Base-by-base conservation (phyloP, 2,888 invertebrate genomes). In the Cataglyphis altisquamis region DNA sequence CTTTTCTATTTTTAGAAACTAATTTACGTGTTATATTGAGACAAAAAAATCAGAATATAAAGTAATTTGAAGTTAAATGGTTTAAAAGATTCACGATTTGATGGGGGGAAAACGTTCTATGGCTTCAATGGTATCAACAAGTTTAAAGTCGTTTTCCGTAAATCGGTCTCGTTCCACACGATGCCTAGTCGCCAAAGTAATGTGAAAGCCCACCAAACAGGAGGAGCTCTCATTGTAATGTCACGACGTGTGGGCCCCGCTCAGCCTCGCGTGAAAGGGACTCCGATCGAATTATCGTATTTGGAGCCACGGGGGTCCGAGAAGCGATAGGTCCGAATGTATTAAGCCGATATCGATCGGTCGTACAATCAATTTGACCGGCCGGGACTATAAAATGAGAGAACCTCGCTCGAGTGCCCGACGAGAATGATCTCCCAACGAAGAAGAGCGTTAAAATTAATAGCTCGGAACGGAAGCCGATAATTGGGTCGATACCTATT, bases 251-350 rank as follows among this genome's bases (percentile, higher is more conserved):
- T 32, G 89, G 77, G 87, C 80, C 83, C 63, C 32, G 77, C 36
- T 81, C 81, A 67, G 74, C 9, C 73, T 45, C 75, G 66, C 63
- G 57, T 67, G 67, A 82, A 60, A 63, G 55, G 18, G 83, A 39
- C 41, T 78, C 72, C 36, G 63, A 88, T 87, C 83, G 83, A 85
- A 84, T 88, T 84, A 89, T 84, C 88, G 84, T 83, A 86, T 82
- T 74, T 66, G 74, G 70, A 62, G 52, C 85, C 48, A 83, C 86
- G 66, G 88, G 70, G 87, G 87, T 72, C 29, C 67, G 72, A 67
- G 32, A 62, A 83, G 83, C 83, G 90, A 90, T 91, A 90, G 88
- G 87, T 87, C 83, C 84, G 87, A 87, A 89, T 85, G 84, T 86
- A 86, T 88, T 86, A 90, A 87, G 78, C 73, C 86, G 83, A 86